Evolutionary conservation across 2,113 vertebrate species (phyloP).

Genomic region (Pterocles gutturalis): DNA sequence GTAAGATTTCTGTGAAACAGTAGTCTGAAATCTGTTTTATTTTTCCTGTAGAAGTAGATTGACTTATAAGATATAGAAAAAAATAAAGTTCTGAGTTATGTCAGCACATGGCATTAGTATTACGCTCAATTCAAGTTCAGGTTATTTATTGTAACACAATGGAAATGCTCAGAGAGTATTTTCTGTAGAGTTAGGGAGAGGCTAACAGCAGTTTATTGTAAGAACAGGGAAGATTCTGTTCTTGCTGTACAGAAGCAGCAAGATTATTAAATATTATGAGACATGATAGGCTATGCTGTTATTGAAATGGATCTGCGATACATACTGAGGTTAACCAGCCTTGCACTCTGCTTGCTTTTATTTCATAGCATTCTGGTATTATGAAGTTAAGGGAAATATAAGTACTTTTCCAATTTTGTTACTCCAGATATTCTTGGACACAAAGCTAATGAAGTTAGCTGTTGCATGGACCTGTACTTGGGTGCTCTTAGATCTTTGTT

Average conservation of each 20-base stretch:
- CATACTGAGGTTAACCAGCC: neutral
- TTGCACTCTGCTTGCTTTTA: neutral
- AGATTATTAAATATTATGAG: conserved; percentile 30
- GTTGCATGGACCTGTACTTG: neutral
- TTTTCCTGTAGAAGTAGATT: neutral
- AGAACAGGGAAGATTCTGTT: conserved; percentile 33
- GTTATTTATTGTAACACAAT: neutral
- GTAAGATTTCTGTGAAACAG: neutral
- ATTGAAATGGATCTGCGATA: neutral
- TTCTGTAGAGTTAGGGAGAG: neutral
- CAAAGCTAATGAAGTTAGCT: neutral
- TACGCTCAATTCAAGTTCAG: neutral
- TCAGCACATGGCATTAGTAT: neutral
- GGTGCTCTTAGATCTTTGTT: neutral
- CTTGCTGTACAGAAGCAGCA: neutral
- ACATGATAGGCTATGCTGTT: neutral
- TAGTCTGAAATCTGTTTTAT: neutral
- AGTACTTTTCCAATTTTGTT: neutral
- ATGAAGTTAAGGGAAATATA: neutral
- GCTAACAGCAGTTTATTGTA: neutral
- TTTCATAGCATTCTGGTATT: conserved; percentile 14
- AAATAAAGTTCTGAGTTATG: neutral
- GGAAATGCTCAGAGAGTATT: neutral
- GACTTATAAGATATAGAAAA: neutral
- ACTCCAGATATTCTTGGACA: neutral